Conservation (phyloP, 2,113 vertebrate species). For the Capreolus pygargus region DNA sequence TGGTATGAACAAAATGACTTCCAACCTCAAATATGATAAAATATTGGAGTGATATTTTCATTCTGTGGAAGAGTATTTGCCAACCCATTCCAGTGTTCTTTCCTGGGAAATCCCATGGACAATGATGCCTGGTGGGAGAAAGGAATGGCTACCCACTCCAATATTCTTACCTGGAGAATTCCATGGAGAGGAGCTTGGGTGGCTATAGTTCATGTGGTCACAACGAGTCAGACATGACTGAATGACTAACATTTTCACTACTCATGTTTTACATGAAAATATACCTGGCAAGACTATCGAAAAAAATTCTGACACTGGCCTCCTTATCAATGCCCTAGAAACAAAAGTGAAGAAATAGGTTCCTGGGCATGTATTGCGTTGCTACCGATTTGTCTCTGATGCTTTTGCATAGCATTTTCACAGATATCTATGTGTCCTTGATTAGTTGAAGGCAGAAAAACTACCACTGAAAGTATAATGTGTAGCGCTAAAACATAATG, state of each 20-base stretch:
- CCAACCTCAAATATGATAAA: not conserved
- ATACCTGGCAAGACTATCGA: slow-evolving; percentile 22
- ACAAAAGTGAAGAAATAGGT: not conserved
- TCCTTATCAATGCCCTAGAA: not conserved
- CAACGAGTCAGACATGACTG: not conserved
- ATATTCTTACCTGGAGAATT: not conserved
- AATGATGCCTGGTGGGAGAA: not conserved
- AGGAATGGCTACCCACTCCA: not conserved
- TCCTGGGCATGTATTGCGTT: not conserved
- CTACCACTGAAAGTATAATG: not conserved
- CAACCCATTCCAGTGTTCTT: not conserved
- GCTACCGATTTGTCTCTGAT: slow-evolving; percentile 16
- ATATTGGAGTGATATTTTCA: not conserved
- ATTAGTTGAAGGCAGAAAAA: not conserved
- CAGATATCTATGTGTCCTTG: not conserved
- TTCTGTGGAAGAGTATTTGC: not conserved
- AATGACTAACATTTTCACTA: not conserved
- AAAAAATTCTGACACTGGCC: slow-evolving; percentile 31
- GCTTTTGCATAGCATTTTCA: not conserved
- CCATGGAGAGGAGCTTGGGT: not conserved
- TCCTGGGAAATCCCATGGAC: not conserved
- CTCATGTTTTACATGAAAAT: slow-evolving; percentile 59
- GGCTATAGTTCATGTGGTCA: not conserved
- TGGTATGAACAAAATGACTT: not conserved
- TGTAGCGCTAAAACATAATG: not conserved